These are phyloP conservation scores for Corythornis leucogaster DNA, from an alignment of 2,797 vertebrate species.

Conservation along the genomic window DNA sequence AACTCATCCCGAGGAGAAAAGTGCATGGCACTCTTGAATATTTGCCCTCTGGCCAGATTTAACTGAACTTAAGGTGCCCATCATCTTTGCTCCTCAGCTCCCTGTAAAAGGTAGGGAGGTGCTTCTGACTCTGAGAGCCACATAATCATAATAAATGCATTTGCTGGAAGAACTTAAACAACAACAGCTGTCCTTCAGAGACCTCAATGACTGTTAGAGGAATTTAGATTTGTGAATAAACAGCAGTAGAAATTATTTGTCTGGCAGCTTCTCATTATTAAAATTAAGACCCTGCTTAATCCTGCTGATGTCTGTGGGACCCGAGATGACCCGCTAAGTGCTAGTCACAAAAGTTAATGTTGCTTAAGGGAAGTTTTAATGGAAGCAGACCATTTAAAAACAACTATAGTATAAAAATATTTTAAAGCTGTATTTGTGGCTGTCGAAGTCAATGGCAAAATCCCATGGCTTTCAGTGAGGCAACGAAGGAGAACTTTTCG, in stretches of 20 bases:
- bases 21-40: neutral
- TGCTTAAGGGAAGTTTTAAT: neutral
- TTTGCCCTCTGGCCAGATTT: neutral
- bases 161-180: slow-evolving; percentile 36
- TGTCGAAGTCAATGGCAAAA: neutral
- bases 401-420: neutral
- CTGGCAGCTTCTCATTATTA: slow-evolving; percentile 54
- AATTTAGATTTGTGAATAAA: slow-evolving; percentile 60
- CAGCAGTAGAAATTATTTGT: slow-evolving; percentile 20
- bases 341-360: neutral
- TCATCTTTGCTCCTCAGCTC: neutral
- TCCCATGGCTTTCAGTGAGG: neutral
- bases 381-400: neutral
- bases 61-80: neutral
- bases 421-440: neutral
- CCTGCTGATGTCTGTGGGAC: slow-evolving; percentile 22
- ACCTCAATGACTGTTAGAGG: neutral
- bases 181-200: slow-evolving; percentile 44
- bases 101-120: neutral
- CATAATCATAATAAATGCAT: slow-evolving; percentile 30
- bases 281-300: slow-evolving; percentile 36
- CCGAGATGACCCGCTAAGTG: slow-evolving; percentile 48
- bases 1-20: neutral
- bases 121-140: neutral
- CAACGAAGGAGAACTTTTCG: neutral